Base-by-base conservation (phyloP, 2,888 invertebrate genomes). In the Drosophila meridiana region DNA sequence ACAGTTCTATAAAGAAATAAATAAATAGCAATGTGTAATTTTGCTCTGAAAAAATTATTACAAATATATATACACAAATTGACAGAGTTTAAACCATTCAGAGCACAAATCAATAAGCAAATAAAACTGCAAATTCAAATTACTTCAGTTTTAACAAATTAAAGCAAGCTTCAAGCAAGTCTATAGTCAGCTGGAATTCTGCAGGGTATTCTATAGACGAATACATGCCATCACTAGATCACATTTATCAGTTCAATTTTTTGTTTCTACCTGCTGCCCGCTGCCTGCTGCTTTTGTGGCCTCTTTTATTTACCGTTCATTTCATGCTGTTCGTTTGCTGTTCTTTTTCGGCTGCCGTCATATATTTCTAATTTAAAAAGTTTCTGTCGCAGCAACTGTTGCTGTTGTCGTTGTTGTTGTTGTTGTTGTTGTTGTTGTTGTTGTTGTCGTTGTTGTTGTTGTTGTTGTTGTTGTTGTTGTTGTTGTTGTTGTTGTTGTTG, bases 231-330 rank as follows among this genome's bases (percentile, higher is more conserved):
- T 5, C 11, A 42, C 20, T 30, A 30, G 42, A 20, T 28, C 40
- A 7, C 6, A 2, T 26, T n/a, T 40, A 40, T 6, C n/a, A 40
- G 40, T 14, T 34, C 34, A 9, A 4, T 43, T 43, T 43, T 26
- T n/a, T 26, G 11, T 2, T 69, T 50, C 45, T 20, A 11, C 40
- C 7, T 63, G 34, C 53, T 48, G 26, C 40, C 20, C 20, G 43
- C 43, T 43, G 48, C 30, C 40, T 69, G 58, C 55, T 52, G 28
- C 28, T 47, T 47, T 53, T 36, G 43, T 58, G 48, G 26, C 42
- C 60, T 43, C 52, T 64, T 64, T 87, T 72, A 82, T 76, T 84
- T 82, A 68, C 76, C 66, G 64, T 76, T 83, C 69, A 81, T 81
- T 82, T 85, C 69, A 65, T 73, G 68, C 47, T 73, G 62, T 56